phyloP scores from a whole-genome alignment of 2,797 vertebrate species.

The Synanceia verrucosa region DNA sequence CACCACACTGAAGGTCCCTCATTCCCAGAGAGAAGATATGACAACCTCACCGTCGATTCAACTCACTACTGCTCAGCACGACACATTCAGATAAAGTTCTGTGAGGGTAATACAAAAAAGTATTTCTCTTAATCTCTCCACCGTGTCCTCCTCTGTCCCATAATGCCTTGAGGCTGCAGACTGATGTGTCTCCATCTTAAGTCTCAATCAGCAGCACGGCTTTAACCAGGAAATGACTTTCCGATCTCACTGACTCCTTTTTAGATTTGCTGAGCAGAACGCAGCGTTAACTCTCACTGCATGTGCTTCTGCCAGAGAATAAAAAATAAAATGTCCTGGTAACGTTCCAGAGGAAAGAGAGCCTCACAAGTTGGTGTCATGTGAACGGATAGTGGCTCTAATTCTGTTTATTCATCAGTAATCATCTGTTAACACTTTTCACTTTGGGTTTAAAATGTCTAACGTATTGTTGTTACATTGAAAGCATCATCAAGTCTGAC shows the following conservation, averaged over 20 bases:
- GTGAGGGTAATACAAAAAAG: constrained; percentile 55
- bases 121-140: constrained; percentile 65
- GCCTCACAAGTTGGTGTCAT: background rate
- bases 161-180: constrained; percentile 48
- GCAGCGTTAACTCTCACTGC: constrained; percentile 11
- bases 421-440: background rate
- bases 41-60: constrained; percentile 39
- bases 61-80: constrained; percentile 35
- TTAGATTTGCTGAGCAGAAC: constrained; percentile 31
- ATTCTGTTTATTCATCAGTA: too few relatives aligned
- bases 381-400: background rate
- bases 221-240: constrained; percentile 70
- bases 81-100: constrained; percentile 66
- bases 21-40: constrained; percentile 58
- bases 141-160: constrained; percentile 51
- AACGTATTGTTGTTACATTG: too few relatives aligned
- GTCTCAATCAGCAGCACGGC: constrained; percentile 62
- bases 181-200: constrained; percentile 63
- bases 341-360: constrained; percentile 6
- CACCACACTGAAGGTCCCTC: constrained; percentile 50
- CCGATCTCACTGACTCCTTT: constrained; percentile 45
- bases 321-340: background rate
- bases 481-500: background rate
- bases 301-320: constrained; percentile 17
- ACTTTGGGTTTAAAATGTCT: constrained; percentile 13